Evolutionary conservation across 2,888 invertebrate genomes (phyloP), one percentile per base, ranked within the genome.

Genomic region (Deladenus siricidicola): DNA sequence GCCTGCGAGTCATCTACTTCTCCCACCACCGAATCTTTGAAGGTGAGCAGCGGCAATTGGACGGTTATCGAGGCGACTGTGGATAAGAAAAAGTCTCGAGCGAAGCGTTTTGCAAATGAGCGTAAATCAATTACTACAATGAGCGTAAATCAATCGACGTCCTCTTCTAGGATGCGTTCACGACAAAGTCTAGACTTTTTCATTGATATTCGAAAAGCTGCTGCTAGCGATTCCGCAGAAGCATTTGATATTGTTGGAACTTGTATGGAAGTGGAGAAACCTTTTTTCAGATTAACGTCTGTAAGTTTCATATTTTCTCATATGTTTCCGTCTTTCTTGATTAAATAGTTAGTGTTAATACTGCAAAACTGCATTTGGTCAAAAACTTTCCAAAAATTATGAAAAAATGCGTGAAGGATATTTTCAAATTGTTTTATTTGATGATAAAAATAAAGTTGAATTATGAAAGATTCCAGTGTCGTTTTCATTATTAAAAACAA

Each of bases 181-280:
- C 53, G 39, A 34, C 53, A 53, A 39, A n/a, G 34, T 17, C 39
- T 39, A 10, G 53, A 53, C 3, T 47, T 47, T 23, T 53, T 34
- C 42, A 21, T 39, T 8, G 39, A 53, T 34, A 39, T 30, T 4
- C 23, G 42, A 19, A 39, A 1, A 21, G 30, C 23, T 10, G 34
- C 3, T 17, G 42, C n/a, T 23, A 19, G 30, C n/a, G 53, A 53
- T 34, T 4, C 53, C n/a, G 34, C 4, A 3, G 50, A 19, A 4
- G 50, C n/a, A 6, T 29, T 26, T 21, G 53, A 64, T 80, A 89
- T 98, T 79, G 88, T 93, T 71, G 98, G 96, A 67, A 90, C 90
- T 23, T 92, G 91, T 82, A 85, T 85, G 80, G 89, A 93, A 80
- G 83, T 98, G 78, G 96, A 98, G 82, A 98, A 99, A 81, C 88